These are phyloP conservation scores for Synanthedon vespiformis DNA, from an alignment of 2,888 invertebrate species.

Conservation along the genomic window DNA sequence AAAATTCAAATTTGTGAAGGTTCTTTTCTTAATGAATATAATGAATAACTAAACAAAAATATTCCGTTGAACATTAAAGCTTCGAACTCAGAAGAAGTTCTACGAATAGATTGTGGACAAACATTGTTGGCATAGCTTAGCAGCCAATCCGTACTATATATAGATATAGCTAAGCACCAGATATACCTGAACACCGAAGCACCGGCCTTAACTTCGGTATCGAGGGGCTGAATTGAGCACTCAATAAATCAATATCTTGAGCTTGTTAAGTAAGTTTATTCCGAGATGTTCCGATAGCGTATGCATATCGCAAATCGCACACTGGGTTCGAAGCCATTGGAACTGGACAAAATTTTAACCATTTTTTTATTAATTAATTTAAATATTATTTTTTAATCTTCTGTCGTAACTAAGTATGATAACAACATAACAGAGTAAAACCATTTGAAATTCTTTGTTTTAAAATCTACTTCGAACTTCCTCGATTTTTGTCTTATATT, in stretches of 20 bases:
- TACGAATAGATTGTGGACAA: slow-evolving; percentile 14
- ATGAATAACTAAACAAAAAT: not conserved
- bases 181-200: not conserved
- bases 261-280: slow-evolving; percentile 54
- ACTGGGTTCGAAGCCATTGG: slow-evolving; percentile 14
- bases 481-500: no score
- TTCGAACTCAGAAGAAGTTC: not conserved
- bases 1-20: no score
- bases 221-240: slow-evolving; percentile 28
- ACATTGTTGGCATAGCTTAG: slow-evolving; percentile 14
- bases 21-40: no score
- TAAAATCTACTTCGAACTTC: no score
- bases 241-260: slow-evolving; percentile 54
- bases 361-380: no score
- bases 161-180: not conserved
- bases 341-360: no score
- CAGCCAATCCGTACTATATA: not conserved
- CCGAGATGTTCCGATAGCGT: slow-evolving; percentile 38
- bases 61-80: not conserved
- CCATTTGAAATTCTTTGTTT: no score
- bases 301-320: slow-evolving; percentile 35
- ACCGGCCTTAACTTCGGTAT: slow-evolving; percentile 7
- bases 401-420: no score
- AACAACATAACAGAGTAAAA: no score
- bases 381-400: no score